Evolutionary conservation across 2,797 vertebrate species (phyloP), one percentile per base, ranked within the genome.

Genomic region (Sebastes vulpes): DNA sequence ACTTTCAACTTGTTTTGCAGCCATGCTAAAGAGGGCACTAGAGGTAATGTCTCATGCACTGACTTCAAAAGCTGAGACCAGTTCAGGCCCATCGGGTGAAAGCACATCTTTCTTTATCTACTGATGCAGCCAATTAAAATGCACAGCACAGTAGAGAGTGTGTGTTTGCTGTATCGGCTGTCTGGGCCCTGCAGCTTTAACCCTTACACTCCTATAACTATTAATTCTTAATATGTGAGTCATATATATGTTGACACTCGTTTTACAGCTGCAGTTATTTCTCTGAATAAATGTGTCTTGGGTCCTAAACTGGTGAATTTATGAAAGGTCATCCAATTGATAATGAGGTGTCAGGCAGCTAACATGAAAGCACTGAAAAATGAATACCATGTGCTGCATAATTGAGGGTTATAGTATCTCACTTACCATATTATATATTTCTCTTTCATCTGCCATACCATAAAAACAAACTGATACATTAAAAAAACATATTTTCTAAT

Each of bases 81-180:
- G 46, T 58, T 65, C 60, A 2, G 28, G 42, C 21, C 46, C 56
- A 48, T 31, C 2, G 10, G 72, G 38, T 21, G 18, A 48, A 54
- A 59, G 5, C 46, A 31, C n/a, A 26, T 73, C 42, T 75, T 80
- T 65, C 42, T 18, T 46, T 29, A 65, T 72, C 53, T 60, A 77
- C 70, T 66, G 70, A 77, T 11, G 6, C 14, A 59, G 59, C 46
- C 66, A 80, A 77, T 85, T 77, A 73, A 79, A 58, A 78, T 46
- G 68, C 68, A 77, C 65, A 52, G 63, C 69, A 65, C 78, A 72
- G 20, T 5, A 6, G 46, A 59, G 60, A 50, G 14, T 56, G 16
- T 21, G 23, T 42, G 52, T 72, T 50, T 79, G n/a, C 52, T 70
- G 3, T 52, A 81, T 32, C 0, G 8, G 46, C 38, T 31, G 57